Conservation (phyloP, 2,888 invertebrate genomes). For the Oxyteleia sp. region DNA sequence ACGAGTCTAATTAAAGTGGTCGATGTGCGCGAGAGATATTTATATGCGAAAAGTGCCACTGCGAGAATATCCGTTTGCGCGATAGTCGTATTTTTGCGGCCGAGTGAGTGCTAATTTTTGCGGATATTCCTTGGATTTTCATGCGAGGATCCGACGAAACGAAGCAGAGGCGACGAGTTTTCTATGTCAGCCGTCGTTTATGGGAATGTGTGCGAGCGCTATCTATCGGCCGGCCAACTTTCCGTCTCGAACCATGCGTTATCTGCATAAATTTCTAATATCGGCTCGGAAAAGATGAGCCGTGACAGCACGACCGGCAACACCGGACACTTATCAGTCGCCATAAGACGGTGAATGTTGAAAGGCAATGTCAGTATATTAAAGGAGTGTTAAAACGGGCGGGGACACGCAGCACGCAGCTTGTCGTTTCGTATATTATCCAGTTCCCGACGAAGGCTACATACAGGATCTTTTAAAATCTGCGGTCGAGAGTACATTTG, state of each 20-base stretch:
- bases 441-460: slow-evolving; percentile 58
- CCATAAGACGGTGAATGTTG: slow-evolving; percentile 67
- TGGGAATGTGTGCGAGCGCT: slow-evolving; percentile 34
- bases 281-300: slow-evolving; percentile 60
- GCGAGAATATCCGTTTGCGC: slow-evolving; percentile 36
- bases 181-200: slow-evolving; percentile 22
- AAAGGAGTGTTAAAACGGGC: slow-evolving; percentile 73
- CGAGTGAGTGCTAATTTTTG: slow-evolving; percentile 56
- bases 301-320: slow-evolving; percentile 52
- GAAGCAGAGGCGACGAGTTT: slow-evolving; percentile 12
- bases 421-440: slow-evolving; percentile 67
- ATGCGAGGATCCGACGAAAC: slow-evolving; percentile 1
- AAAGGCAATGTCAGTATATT: slow-evolving; percentile 73
- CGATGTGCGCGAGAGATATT: slow-evolving; percentile 57
- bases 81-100: slow-evolving; percentile 45
- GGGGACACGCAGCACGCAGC: slow-evolving; percentile 59
- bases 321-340: slow-evolving; percentile 71
- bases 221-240: slow-evolving; percentile 73
- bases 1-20: slow-evolving; percentile 67
- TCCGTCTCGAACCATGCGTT: slow-evolving; percentile 54
- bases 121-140: slow-evolving; percentile 7
- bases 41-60: slow-evolving; percentile 64
- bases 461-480: slow-evolving; percentile 66
- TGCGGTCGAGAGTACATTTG: slow-evolving; percentile 13
- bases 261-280: slow-evolving; percentile 78